Conservation (phyloP, 1,140 invertebrate species). For the Drosophila bipectinata region DNA sequence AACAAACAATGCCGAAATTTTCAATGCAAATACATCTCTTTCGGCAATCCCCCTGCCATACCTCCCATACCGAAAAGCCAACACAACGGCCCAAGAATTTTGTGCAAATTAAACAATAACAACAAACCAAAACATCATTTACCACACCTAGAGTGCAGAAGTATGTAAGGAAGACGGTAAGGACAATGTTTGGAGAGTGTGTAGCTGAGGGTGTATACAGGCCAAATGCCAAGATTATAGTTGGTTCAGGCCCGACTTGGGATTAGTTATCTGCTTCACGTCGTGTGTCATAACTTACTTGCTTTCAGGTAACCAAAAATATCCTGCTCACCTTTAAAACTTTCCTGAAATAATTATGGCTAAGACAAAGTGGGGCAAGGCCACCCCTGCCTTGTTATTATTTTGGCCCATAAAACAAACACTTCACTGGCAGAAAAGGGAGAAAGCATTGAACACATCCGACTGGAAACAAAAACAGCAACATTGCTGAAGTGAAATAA, state of each 20-base stretch:
- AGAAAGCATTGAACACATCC: slow-evolving; percentile 24
- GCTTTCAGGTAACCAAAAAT: slow-evolving; percentile 8
- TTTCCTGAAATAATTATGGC: slow-evolving; percentile 40
- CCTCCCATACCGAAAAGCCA: slow-evolving; percentile 19
- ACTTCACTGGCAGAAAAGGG: slow-evolving; percentile 40
- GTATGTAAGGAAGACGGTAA: slow-evolving; percentile 16
- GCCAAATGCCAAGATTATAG: slow-evolving; percentile 47
- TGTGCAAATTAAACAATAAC: slow-evolving; percentile 60
- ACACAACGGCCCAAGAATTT: slow-evolving; percentile 28
- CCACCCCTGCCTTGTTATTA: slow-evolving; percentile 46
- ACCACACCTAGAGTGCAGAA: slow-evolving; percentile 16
- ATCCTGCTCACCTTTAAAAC: slow-evolving; percentile 30
- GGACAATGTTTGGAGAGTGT: slow-evolving; percentile 14
- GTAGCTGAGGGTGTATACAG: neutral
- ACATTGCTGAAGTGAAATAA: slow-evolving; percentile 52
- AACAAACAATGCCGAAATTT: slow-evolving; percentile 54
- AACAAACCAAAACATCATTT: slow-evolving; percentile 19
- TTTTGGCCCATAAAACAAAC: slow-evolving; percentile 63
- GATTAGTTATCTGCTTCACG: slow-evolving; percentile 38
- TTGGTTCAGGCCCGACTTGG: slow-evolving; percentile 19
- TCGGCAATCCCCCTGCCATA: neutral
- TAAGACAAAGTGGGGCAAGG: slow-evolving; percentile 1
- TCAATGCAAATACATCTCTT: slow-evolving; percentile 36
- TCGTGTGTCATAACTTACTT: slow-evolving; percentile 28
- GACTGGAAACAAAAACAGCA: slow-evolving; percentile 19